A percentile compares a stretch with the other conserved stretches of the same genome.
These are phyloP conservation scores for Akabosia matsudoensis DNA, from an alignment of 1,140 invertebrate species.

Conservation along the genomic window DNA sequence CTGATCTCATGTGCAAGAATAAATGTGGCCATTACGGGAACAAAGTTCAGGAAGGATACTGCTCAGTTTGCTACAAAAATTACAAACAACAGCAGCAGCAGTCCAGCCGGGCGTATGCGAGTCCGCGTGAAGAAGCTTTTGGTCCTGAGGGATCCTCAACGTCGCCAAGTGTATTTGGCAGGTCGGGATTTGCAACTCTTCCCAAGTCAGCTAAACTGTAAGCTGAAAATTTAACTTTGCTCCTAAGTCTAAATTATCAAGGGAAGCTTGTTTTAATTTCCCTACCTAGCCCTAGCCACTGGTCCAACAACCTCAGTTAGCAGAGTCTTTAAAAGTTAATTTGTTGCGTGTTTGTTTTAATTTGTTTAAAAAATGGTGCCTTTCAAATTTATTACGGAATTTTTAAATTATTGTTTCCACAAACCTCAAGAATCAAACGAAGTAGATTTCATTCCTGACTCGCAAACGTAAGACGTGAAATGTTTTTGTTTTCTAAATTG, in stretches of 20 bases:
- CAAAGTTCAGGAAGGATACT: conserved; percentile 93
- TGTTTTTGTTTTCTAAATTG: neutral
- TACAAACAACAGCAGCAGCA: conserved; percentile 39
- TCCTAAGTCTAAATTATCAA: too few species aligned
- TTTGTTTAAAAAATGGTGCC: too few species aligned
- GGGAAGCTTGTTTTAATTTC: too few species aligned
- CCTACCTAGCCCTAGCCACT: too few species aligned
- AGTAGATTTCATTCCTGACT: too few species aligned
- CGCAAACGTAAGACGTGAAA: neutral
- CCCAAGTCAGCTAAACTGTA: conserved; percentile 45
- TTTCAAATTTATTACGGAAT: too few species aligned
- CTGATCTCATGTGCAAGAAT: conserved; percentile 88
- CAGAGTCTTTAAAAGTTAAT: too few species aligned
- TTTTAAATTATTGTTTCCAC: too few species aligned
- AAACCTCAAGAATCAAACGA: too few species aligned
- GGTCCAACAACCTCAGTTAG: too few species aligned
- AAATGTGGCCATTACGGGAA: conserved; percentile 96
- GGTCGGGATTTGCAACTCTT: conserved; percentile 42
- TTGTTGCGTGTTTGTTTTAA: too few species aligned
- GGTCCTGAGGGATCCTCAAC: neutral
- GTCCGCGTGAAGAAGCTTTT: conserved; percentile 10
- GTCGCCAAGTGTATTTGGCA: conserved; percentile 21
- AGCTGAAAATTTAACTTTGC: too few species aligned
- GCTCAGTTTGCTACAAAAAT: conserved; percentile 75
- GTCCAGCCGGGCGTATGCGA: neutral